phyloP scores from a whole-genome alignment of 2,888 invertebrate species.

The Dexiosoma caninum region DNA sequence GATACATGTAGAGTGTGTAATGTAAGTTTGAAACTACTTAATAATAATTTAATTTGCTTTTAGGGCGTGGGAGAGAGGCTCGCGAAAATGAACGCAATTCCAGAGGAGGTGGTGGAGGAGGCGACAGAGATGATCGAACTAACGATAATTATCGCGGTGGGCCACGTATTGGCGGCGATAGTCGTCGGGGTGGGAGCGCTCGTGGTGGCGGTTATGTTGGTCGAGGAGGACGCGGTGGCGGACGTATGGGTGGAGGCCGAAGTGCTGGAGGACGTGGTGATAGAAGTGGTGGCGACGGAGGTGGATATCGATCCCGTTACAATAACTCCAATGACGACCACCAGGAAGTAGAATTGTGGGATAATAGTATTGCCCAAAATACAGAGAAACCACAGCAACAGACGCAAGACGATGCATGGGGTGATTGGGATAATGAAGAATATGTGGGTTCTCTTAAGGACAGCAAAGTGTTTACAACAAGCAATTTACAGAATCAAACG shows the following conservation, averaged over 20 bases:
- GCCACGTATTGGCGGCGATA: slow-evolving; percentile 67
- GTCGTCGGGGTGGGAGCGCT: slow-evolving; percentile 77
- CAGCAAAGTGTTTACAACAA: slow-evolving; percentile 93
- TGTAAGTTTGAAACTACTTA: too few species aligned
- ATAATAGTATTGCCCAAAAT: slow-evolving; percentile 79
- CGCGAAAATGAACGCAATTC: slow-evolving; percentile 82
- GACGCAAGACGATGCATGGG: slow-evolving; percentile 79
- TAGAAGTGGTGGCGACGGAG: slow-evolving; percentile 77
- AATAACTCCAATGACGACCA: slow-evolving; percentile 75
- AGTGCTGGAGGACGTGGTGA: slow-evolving; percentile 79
- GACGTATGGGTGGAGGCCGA: slow-evolving; percentile 78
- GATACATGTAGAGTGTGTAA: too few species aligned
- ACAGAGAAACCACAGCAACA: slow-evolving; percentile 76
- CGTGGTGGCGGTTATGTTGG: slow-evolving; percentile 78
- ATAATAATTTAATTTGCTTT: neutral
- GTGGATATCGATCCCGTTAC: slow-evolving; percentile 70
- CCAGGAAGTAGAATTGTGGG: slow-evolving; percentile 80
- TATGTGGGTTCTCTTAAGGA: slow-evolving; percentile 96
- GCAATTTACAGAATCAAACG: slow-evolving; percentile 77
- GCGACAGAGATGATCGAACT: slow-evolving; percentile 64
- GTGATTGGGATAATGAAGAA: slow-evolving; percentile 94
- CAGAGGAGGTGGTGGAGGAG: slow-evolving; percentile 72
- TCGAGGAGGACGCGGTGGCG: slow-evolving; percentile 78
- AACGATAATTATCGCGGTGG: slow-evolving; percentile 67
- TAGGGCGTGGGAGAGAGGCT: slow-evolving; percentile 81